Evolutionary conservation across 2,113 vertebrate genomes (phyloP).

Genomic region (Semnornis frantzii): DNA sequence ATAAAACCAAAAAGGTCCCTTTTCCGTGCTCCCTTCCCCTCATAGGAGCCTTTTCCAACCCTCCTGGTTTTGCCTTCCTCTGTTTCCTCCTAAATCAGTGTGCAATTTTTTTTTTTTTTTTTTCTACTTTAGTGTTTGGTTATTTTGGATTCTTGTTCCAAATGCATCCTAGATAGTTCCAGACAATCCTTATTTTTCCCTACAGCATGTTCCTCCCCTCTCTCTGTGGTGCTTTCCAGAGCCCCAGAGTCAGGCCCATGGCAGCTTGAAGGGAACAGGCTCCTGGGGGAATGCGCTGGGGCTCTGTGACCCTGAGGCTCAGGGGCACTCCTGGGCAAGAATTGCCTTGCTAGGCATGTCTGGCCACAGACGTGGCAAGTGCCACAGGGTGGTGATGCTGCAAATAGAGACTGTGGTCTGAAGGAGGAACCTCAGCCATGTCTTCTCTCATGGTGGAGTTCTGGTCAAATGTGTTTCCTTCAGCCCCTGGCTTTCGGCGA

Average conservation of each 20-base stretch:
- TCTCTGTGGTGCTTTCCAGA: conserved; percentile 2
- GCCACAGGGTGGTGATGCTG: background rate
- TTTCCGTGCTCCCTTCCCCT: background rate
- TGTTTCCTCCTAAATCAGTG: background rate
- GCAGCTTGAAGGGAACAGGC: conserved; percentile 27
- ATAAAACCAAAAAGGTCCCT: conserved; percentile 79
- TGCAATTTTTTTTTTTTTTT: conserved; percentile 15
- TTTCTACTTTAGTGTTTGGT: background rate
- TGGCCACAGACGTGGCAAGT: background rate
- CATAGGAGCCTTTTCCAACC: conserved; percentile 3
- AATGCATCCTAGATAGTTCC: background rate
- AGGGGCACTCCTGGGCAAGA: background rate
- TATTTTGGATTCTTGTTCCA: conserved; percentile 30
- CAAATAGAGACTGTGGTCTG: background rate
- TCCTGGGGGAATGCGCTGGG: background rate
- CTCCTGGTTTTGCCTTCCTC: conserved; percentile 3
- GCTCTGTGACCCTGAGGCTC: background rate
- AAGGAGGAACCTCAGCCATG: background rate
- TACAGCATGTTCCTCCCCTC: background rate
- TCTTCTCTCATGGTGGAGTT: background rate
- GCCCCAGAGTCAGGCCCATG: background rate
- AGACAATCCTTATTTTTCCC: background rate
- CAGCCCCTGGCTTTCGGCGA: background rate
- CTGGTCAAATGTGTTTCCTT: background rate
- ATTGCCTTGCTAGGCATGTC: background rate